A percentile compares a stretch with the other conserved stretches of the same genome.
Evolutionary conservation across 2,797 vertebrate species (phyloP).

Genomic region (Anableps anableps): DNA sequence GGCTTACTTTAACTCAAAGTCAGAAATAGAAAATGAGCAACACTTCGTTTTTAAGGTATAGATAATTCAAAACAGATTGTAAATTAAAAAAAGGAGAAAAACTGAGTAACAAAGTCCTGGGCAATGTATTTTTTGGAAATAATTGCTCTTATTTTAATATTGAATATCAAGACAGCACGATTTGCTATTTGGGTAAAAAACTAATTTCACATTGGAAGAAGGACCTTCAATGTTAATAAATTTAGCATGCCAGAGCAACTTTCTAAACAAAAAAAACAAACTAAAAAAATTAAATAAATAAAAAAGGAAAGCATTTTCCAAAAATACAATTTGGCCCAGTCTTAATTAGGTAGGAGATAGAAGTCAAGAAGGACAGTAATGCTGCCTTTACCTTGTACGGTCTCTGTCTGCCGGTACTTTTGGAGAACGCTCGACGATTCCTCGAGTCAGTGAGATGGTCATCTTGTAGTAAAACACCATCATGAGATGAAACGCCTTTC

Average conservation of each 20-base stretch:
- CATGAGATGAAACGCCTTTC: slow-evolving; percentile 44
- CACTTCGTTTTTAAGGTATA: neutral
- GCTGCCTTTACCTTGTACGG: slow-evolving; percentile 76
- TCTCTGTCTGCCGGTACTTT: slow-evolving; percentile 59
- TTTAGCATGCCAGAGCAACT: neutral
- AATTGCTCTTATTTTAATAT: neutral
- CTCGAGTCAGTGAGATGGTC: slow-evolving; percentile 61
- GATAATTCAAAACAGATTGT: neutral
- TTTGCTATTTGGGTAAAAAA: neutral
- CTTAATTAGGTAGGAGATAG: slow-evolving; percentile 12
- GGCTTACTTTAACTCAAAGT: neutral
- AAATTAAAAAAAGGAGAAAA: neutral
- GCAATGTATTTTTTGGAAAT: slow-evolving; percentile 14
- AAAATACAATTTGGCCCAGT: slow-evolving; percentile 58
- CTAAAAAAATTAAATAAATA: too few relatives aligned
- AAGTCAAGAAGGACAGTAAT: slow-evolving; percentile 13
- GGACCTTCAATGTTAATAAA: neutral
- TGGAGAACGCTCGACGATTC: slow-evolving; percentile 66
- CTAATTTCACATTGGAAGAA: neutral
- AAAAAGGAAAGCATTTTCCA: slow-evolving; percentile 27
- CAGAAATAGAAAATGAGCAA: slow-evolving; percentile 4
- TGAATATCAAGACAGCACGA: neutral
- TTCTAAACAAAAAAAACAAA: neutral
- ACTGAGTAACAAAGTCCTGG: slow-evolving; percentile 1
- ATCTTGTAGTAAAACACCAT: slow-evolving; percentile 22